A percentile compares a stretch with the other conserved stretches of the same genome.
Evolutionary conservation across 2,888 invertebrate species (phyloP).

Genomic region (Alsophila aescularia): DNA sequence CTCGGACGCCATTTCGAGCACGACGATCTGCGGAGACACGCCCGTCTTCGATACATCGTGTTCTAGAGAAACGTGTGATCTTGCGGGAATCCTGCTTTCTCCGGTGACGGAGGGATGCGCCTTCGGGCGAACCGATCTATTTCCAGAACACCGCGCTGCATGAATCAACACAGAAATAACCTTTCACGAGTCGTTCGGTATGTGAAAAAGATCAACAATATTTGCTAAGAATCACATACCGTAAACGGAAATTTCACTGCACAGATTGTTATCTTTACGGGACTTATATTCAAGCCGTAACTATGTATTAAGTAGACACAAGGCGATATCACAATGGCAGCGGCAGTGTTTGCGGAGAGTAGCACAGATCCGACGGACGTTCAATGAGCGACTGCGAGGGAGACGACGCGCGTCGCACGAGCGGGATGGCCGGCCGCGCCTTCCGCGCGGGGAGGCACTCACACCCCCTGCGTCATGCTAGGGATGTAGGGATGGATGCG

Average conservation of each 20-base stretch:
- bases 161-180: conserved; percentile 84
- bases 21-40: conserved; percentile 65
- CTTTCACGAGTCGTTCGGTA: conserved; percentile 78
- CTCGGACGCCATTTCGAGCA: conserved; percentile 77
- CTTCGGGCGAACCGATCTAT: conserved; percentile 76
- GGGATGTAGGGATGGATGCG: conserved; percentile 55
- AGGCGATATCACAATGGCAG: conserved; percentile 69
- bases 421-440: conserved; percentile 50
- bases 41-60: conserved; percentile 54
- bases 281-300: conserved; percentile 63
- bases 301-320: conserved; percentile 67
- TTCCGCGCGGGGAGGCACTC: conserved; percentile 47
- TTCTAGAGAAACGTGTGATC: conserved; percentile 49
- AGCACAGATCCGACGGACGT: conserved; percentile 71
- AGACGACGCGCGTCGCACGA: conserved; percentile 44
- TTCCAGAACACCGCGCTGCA: conserved; percentile 82
- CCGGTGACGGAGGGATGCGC: conserved; percentile 73
- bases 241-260: conserved; percentile 78
- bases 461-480: conserved; percentile 35
- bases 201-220: conserved; percentile 71
- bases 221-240: conserved; percentile 75
- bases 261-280: conserved; percentile 70
- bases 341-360: conserved; percentile 52
- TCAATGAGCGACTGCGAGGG: conserved; percentile 75
- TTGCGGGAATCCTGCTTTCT: conserved; percentile 65